Base-by-base conservation (phyloP, 2,888 invertebrate species). In the Alcis repandata region DNA sequence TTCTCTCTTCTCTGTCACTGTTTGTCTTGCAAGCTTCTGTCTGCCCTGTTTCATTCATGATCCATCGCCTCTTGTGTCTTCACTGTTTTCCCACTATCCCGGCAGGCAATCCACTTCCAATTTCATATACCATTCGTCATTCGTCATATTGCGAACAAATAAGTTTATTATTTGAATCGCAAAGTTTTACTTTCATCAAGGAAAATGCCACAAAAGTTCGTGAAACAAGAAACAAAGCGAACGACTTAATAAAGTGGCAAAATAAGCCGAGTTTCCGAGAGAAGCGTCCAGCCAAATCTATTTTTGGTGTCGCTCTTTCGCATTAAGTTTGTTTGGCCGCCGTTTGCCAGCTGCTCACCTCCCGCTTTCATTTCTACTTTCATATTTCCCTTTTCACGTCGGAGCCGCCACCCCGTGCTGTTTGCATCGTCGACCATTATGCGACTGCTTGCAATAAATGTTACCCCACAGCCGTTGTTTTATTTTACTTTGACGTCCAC, bases 371-470 rank as follows among this genome's bases (percentile, higher is more conserved):
- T 86, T 80, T 80, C 78, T 79, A 78, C 76, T 79, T 85, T 87
- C 82, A 84, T 79, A 76, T 84, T 85, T 83, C 71, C 78, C 78
- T 82, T 27, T 78, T 80, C 81, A 81, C 76, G 60, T 77, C 71
- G 75, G 78, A 75, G 78, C 76, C 71, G 72, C 53, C 73, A 73
- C 82, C n/a, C 54, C 41, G 65, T 64, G 80, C 82, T 84, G 83
- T 83, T 77, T 79, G 81, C 79, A 79, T 81, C 83, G 80, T 80
- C 71, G 75, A 80, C 70, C 77, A 77, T 80, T 71, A 77, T 75
- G 75, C 80, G 71, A 82, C 84, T 78, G 84, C 86, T 77, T 79
- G 79, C 80, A 93, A 93, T 92, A 93, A 93, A 93, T 90, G 87
- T 91, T 89, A 75, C 72, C 73, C 80, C 53, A 64, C 61, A 79